Evolutionary conservation across 2,888 invertebrate species (phyloP).

Genomic region (Oxycera nigricornis): DNA sequence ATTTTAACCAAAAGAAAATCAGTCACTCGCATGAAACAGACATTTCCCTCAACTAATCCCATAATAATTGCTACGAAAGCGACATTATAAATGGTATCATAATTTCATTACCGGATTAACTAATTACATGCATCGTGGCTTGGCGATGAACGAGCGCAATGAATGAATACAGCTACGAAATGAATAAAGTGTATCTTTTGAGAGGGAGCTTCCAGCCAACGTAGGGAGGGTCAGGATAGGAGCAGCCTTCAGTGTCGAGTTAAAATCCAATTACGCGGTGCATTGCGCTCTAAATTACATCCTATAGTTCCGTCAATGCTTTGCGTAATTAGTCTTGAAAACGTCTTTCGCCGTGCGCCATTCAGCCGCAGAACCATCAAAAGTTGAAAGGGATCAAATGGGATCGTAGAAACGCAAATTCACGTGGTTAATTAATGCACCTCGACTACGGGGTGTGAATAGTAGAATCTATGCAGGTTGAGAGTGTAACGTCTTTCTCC

Average conservation of each 20-base stretch:
- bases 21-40: background rate
- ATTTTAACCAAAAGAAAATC: constrained; percentile 2
- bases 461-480: background rate
- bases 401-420: background rate
- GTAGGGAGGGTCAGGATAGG: background rate
- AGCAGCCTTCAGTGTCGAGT: constrained; percentile 15
- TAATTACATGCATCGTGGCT: constrained; percentile 27
- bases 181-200: background rate
- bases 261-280: constrained; percentile 35
- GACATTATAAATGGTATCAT: constrained; percentile 22
- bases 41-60: constrained; percentile 12
- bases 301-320: background rate
- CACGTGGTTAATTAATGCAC: constrained; percentile 7
- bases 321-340: constrained; percentile 17
- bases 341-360: background rate
- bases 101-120: constrained; percentile 37
- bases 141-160: background rate
- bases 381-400: constrained; percentile 12
- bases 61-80: constrained; percentile 23
- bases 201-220: background rate
- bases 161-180: background rate
- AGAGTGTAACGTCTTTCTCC: background rate
- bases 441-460: background rate
- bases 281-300: constrained; percentile 37
- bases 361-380: constrained; percentile 10